Base-by-base conservation (phyloP, 64 coral and sea anemone species). In the Cladopsammia gracilis region DNA sequence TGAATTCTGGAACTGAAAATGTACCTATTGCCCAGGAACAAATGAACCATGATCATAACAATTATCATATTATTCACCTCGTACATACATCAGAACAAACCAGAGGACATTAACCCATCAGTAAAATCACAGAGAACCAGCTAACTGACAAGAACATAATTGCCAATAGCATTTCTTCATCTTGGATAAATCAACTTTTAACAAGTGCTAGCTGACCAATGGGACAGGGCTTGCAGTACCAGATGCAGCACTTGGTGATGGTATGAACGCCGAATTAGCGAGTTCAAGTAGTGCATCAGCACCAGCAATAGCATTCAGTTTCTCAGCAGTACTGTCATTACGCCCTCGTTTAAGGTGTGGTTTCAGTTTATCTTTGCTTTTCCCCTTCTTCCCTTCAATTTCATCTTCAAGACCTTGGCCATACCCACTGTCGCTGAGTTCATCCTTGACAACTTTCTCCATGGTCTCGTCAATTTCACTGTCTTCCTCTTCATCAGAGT, bases 391-490 rank as follows among this genome's bases (percentile, higher is more conserved):
- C 56, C 78, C 83, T 45, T 94, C 96, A 26, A 83, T 86, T 44
- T 94, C 88, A 62, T 94, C 90, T 69, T 89, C 96, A 43, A 98
- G 24, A 47, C 76, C 82, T 64, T 94, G 96, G 49, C 96, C 96
- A 84, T 85, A 98, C 7, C 96, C 96, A 77, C 96, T 98, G 58
- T 98, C 96, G 66, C 92, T 92, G 5, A 84, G 20, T 62, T 84
- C 80, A 84, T 84, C 80, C 75, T 93, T 91, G 7, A 98, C 90
- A 25, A 98, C 96, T 26, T 62, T 88, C 81, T 94, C 77, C 92
- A 98, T 98, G 16, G 88, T 90, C 82, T 98, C 92, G 44, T 98
- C 96, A 80, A 98, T 86, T 69, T 98, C 96, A 48, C 96, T 98
- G 82, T 98, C 96, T 48, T 94, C 95, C 22, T 97, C 96, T 12